Evolutionary conservation across 1,140 invertebrate genomes (phyloP).

Genomic region (Caerostris extrusa): DNA sequence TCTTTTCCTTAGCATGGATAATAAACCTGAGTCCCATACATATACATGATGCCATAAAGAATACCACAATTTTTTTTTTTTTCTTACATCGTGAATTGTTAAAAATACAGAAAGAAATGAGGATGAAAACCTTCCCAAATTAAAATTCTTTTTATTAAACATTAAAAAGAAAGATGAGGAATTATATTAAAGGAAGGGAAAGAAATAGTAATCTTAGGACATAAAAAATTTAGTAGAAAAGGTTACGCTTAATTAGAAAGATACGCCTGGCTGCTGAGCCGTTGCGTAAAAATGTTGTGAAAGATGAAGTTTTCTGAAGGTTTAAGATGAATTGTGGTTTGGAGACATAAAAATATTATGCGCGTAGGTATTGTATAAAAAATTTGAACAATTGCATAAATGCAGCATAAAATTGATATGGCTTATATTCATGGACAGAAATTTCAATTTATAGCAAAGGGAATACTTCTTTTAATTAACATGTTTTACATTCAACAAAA

Average conservation of each 20-base stretch:
- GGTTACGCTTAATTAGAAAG: neutral
- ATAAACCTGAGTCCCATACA: neutral
- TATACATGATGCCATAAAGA: neutral
- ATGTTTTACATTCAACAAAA: no score
- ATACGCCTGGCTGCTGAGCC: neutral
- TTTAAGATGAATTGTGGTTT: no score
- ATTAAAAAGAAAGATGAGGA: neutral
- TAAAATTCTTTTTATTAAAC: neutral
- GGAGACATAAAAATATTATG: no score
- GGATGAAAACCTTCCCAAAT: neutral
- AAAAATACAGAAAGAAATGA: neutral
- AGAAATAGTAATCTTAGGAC: neutral
- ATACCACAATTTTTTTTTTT: neutral
- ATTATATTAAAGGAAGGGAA: neutral
- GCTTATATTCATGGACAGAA: no score
- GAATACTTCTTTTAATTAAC: no score
- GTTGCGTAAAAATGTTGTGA: neutral
- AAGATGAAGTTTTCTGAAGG: no score
- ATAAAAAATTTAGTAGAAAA: neutral
- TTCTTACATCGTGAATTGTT: neutral
- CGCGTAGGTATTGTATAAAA: no score
- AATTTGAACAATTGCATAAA: no score
- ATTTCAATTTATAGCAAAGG: no score
- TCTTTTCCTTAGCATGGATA: neutral
- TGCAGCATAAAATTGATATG: no score